A percentile compares a stretch with the other conserved stretches of the same genome.
phyloP scores from a whole-genome alignment of 1,140 invertebrate species.

The Platyscapa corneri region DNA sequence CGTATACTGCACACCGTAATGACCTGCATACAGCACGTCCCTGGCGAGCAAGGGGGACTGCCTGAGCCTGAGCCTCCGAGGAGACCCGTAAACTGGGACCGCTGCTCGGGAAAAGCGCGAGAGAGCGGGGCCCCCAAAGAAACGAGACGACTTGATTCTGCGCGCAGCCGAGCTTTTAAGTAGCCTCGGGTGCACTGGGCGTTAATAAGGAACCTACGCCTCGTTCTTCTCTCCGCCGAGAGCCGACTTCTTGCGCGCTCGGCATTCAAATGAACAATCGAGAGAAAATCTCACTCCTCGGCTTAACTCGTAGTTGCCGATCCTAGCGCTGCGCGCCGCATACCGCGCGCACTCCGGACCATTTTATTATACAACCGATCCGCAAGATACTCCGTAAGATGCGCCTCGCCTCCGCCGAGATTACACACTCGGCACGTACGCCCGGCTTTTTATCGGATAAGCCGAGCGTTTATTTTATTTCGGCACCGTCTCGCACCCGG shows the following conservation, averaged over 20 bases:
- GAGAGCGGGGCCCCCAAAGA: not conserved
- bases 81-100: slow-evolving; percentile 14
- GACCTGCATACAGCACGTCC: slow-evolving; percentile 43
- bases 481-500: not conserved
- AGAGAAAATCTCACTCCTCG: not conserved
- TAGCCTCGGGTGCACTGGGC: not conserved
- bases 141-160: slow-evolving; percentile 38
- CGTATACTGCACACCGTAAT: slow-evolving; percentile 34
- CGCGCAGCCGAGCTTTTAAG: slow-evolving; percentile 19
- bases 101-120: not conserved
- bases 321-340: not conserved
- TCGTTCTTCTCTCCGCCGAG: not conserved
- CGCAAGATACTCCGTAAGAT: not conserved
- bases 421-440: not conserved
- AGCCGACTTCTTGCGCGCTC: not conserved
- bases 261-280: not conserved
- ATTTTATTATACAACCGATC: slow-evolving; percentile 3
- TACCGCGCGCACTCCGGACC: not conserved
- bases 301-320: not conserved
- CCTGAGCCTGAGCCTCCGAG: too few relatives aligned
- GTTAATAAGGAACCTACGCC: slow-evolving; percentile 15
- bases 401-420: not conserved
- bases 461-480: not conserved
- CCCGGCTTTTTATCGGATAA: not conserved
- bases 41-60: slow-evolving; percentile 7